Conservation (phyloP, 2,888 invertebrate genomes). For the Antitype chi region DNA sequence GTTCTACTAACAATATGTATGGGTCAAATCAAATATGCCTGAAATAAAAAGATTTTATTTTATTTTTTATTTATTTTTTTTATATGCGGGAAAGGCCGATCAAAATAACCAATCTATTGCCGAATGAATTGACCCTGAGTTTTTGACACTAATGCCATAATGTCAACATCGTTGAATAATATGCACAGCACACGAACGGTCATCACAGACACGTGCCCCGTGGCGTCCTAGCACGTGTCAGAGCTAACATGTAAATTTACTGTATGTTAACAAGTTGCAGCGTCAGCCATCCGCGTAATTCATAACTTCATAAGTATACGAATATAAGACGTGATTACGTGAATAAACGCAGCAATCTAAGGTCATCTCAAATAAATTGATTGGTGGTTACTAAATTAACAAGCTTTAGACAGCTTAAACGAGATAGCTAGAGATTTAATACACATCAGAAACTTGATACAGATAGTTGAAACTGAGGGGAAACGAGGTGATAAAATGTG, state of each 20-base stretch:
- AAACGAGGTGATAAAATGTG: not conserved
- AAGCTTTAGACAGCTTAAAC: not conserved
- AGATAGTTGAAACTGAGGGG: not conserved
- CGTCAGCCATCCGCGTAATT: slow-evolving; percentile 11
- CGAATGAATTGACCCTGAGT: not conserved
- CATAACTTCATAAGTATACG: not conserved
- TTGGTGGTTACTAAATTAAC: not conserved
- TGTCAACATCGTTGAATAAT: not conserved
- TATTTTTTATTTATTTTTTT: no score
- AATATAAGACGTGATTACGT: not conserved
- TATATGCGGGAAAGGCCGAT: not conserved
- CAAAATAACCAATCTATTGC: not conserved
- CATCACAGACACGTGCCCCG: slow-evolving; percentile 10
- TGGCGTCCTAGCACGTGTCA: slow-evolving; percentile 22
- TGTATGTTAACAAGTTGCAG: slow-evolving; percentile 10
- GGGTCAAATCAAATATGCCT: no score
- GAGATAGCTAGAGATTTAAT: not conserved
- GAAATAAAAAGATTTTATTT: no score
- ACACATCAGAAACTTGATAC: no score
- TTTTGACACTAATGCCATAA: slow-evolving; percentile 4
- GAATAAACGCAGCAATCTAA: not conserved
- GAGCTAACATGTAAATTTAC: not conserved
- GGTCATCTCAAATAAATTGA: not conserved
- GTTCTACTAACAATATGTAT: no score
- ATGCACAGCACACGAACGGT: not conserved